Evolutionary conservation across 2,888 invertebrate species (phyloP).

Genomic region (Drosophila fungiperda): DNA sequence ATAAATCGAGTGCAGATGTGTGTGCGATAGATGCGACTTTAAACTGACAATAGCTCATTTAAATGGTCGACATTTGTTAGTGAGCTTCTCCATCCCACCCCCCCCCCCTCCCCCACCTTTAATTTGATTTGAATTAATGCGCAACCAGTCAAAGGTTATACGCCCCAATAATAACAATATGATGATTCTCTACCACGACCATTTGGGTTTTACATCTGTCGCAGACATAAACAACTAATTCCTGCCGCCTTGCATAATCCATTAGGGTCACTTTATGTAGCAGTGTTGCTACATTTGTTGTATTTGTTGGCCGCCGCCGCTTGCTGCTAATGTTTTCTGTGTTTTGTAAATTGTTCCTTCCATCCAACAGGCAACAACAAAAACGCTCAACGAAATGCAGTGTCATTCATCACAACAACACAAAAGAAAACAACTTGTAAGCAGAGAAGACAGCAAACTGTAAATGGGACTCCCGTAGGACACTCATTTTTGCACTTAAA

Average conservation of each 20-base stretch:
- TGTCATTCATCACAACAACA: constrained; percentile 78
- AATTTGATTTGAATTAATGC: constrained; percentile 58
- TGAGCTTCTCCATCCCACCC: no score
- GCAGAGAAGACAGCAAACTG: constrained; percentile 44
- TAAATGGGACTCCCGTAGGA: constrained; percentile 53
- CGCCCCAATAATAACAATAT: constrained; percentile 30
- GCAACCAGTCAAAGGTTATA: constrained; percentile 41
- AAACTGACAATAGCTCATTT: constrained; percentile 73
- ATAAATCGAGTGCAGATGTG: constrained; percentile 64
- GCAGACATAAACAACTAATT: constrained; percentile 66
- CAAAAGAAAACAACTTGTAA: constrained; percentile 43
- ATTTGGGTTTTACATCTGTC: constrained; percentile 39
- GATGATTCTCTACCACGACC: background rate
- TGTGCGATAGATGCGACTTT: constrained; percentile 60
- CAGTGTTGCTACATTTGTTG: constrained; percentile 31
- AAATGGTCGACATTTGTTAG: constrained; percentile 60
- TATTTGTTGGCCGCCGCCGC: constrained; percentile 28
- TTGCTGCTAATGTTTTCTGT: constrained; percentile 61
- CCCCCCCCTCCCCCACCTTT: constrained; percentile 12
- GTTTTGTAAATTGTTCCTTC: constrained; percentile 68
- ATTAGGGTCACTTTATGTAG: constrained; percentile 71
- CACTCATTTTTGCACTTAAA: constrained; percentile 72
- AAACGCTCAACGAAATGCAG: constrained; percentile 72
- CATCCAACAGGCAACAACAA: constrained; percentile 33
- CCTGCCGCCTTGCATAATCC: constrained; percentile 63